Conservation (phyloP, 2,797 vertebrate species). For the Chloroceryle amazona region DNA sequence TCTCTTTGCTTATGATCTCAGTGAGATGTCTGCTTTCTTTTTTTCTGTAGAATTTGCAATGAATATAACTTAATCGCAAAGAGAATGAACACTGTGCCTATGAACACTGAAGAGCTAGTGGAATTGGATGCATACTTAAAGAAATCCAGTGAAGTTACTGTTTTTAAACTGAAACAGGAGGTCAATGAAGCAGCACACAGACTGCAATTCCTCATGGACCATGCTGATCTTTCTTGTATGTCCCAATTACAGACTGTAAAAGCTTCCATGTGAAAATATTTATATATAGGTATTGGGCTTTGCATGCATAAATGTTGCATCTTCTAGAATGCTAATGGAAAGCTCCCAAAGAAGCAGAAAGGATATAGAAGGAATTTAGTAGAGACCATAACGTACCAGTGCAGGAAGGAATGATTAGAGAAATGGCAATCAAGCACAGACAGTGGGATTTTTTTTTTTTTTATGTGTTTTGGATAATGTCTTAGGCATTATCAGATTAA, state of each 20-base stretch:
- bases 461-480: neutral
- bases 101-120: conserved; percentile 87
- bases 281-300: neutral
- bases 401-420: neutral
- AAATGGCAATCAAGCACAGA: neutral
- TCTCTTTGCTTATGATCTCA: neutral
- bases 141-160: conserved; percentile 86
- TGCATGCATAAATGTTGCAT: neutral
- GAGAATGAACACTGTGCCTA: conserved; percentile 79
- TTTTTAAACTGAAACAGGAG: conserved; percentile 84
- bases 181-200: conserved; percentile 82
- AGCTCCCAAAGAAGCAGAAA: neutral
- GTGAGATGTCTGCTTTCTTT: neutral
- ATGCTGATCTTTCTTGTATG: conserved; percentile 86
- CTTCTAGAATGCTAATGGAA: neutral
- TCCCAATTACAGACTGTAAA: neutral
- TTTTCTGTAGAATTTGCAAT: conserved; percentile 86
- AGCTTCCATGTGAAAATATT: neutral
- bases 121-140: conserved; percentile 82
- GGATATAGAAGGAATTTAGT: neutral
- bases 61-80: conserved; percentile 85
- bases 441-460: neutral
- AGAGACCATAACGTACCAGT: neutral
- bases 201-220: conserved; percentile 88
- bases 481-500: neutral